Evolutionary conservation across 2,797 vertebrate species (phyloP).

Genomic region (Delichon dasypus): DNA sequence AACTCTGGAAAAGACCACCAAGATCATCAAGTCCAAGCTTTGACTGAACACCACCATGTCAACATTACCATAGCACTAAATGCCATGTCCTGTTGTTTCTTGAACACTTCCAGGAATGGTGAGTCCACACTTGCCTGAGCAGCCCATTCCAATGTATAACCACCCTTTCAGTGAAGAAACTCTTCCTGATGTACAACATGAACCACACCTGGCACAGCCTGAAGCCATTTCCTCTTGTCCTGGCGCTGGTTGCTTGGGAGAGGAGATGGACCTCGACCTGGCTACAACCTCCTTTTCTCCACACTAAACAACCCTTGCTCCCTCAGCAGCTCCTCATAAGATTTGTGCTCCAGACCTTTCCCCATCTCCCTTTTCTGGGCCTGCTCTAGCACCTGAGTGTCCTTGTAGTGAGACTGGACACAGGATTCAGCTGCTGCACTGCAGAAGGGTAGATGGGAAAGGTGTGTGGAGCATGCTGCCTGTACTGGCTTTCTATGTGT

Average conservation of each 20-base stretch:
- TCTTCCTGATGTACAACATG: background rate
- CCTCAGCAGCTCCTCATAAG: background rate
- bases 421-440: background rate
- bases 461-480: rapidly evolving
- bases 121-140: background rate
- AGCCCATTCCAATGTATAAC: background rate
- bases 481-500: background rate
- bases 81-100: background rate
- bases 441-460: background rate
- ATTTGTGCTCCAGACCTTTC: background rate
- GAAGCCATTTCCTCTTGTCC: background rate
- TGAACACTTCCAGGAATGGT: background rate
- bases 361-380: background rate
- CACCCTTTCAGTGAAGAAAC: background rate
- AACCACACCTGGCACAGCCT: background rate
- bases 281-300: background rate
- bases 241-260: background rate
- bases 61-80: background rate
- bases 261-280: background rate
- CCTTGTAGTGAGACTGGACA: background rate
- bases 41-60: background rate
- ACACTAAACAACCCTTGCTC: background rate
- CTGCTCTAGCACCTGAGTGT: background rate
- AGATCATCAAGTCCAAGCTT: background rate
- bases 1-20: background rate